phyloP scores from a whole-genome alignment of 30 jellyfish, hydroid and myxozoan genomes.

The Catostylus mosaicus region DNA sequence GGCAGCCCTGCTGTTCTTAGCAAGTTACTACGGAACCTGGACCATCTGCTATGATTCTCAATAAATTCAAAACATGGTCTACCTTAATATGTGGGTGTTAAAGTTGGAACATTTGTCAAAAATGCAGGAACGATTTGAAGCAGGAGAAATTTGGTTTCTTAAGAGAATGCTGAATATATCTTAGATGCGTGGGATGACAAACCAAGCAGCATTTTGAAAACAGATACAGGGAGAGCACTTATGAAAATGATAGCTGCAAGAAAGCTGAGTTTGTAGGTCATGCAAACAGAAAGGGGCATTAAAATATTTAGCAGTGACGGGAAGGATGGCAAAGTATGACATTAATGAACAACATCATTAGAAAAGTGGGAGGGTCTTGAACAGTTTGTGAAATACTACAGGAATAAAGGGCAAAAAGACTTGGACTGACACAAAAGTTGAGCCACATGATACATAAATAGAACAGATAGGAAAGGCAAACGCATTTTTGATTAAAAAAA shows the following conservation, averaged over 20 bases:
- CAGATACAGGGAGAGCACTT: neutral
- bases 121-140: conserved; percentile 9
- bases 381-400: neutral
- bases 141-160: conserved; percentile 29
- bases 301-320: neutral
- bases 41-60: too few species aligned
- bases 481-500: too few species aligned
- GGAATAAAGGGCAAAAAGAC: neutral
- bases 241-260: neutral
- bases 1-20: too few species aligned
- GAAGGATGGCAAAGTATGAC: neutral
- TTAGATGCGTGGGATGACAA: conserved; percentile 8
- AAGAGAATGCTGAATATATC: conserved; percentile 34
- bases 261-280: neutral
- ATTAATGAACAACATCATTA: neutral
- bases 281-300: neutral
- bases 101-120: conserved; percentile 9
- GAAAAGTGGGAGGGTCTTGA: neutral
- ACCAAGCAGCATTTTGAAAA: conserved; percentile 12
- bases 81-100: conserved; percentile 2
- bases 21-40: too few species aligned
- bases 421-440: neutral
- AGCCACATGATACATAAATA: neutral
- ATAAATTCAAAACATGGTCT: neutral
- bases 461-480: too few species aligned